Evolutionary conservation across 2,113 vertebrate genomes (phyloP), one percentile per base, ranked within the genome.

Genomic region (Eptesicus fuscus): DNA sequence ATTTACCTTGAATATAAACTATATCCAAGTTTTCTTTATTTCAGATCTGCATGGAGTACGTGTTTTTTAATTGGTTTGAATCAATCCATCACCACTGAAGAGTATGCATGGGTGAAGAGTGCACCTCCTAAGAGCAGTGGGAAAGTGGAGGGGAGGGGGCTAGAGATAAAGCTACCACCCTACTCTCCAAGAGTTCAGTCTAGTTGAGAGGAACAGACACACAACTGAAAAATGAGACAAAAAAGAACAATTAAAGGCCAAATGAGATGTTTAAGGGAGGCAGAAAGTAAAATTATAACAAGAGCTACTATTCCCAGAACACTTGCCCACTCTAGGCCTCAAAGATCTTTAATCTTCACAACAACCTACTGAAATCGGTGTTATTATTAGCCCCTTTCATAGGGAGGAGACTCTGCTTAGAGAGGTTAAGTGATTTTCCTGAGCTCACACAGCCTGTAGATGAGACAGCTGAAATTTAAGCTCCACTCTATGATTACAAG

Each of bases 371-470:
- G 70, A 87, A 90, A 94, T 90, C 40, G 71, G 76, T 73, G 87
- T 94, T 71, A 94, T 83, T 76, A 83, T 87, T 83, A 76, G 44
- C 79, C 61, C 37, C 0, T 30, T 83, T 88, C 1, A 2, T 80
- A 82, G 69, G 4, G 22, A 92, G 91, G 93, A 83, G 87, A 85
- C 47, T 37, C 76, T 35, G 80, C 71, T 91, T 84, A 70, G 93
- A 91, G 83, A 88, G 83, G 92, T 84, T 95, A 65, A 87, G 76
- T 94, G 87, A 92, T 89, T 80, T 93, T 92, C 88, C 59, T 78
- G 84, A 96, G 95, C 70, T 90, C 95, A 95, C 95, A 96, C 76
- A 93, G 96, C 83, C 63, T 79, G 91, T 77, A 83, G 92, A 87
- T 83, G 59, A 95, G 51, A 65, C 32, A 71, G 25, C 6, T 61